Evolutionary conservation across 1,140 invertebrate genomes (phyloP), one percentile per base, ranked within the genome.

Genomic region (Drosophila burlai): DNA sequence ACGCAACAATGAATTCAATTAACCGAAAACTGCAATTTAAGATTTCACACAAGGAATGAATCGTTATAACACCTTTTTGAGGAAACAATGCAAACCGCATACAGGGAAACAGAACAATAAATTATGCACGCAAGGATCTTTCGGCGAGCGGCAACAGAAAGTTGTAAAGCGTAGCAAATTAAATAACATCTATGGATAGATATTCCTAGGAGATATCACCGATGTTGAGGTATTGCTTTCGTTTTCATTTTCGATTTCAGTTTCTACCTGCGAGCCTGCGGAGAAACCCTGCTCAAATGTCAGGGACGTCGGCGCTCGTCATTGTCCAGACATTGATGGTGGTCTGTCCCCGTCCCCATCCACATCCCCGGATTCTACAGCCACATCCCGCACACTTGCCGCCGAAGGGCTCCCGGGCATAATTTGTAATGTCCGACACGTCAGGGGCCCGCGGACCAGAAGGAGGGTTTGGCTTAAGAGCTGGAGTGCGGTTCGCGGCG

Each of bases 401-500:
- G 69, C 42, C 52, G 60, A 66, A 57, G 52, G 52, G 66, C 81
- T 83, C 65, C 84, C 87, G 85, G 85, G 74, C 81, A 89, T 90
- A 89, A 89, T 89, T 89, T 89, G 84, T 89, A 89, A 89, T 89
- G 85, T 89, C 81, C 81, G 69, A 89, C 84, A 89, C 84, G 84
- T 90, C 85, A 84, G 63, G 60, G 60, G 74, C 40, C 65, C 50
- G 18, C 52, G 26, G 18, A 38, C 38, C 40, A 45, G 40, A 10
- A 49, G 49, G 46, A 7, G 29, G 47, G 36, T 11, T 24, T 42
- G 18, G 42, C 42, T 49, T 45, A 29, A 61, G 47, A 46, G 40
- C 18, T 40, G 45, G 63, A 38, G 16, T 29, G 34, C 26, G 47
- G 21, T 24, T 40, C 29, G 24, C 45, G 36, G 29, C 6, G 24